A percentile compares a stretch with the other conserved stretches of the same genome.
These are phyloP conservation scores for Melipona bicolor DNA, from an alignment of 2,888 invertebrate species.

Conservation along the genomic window DNA sequence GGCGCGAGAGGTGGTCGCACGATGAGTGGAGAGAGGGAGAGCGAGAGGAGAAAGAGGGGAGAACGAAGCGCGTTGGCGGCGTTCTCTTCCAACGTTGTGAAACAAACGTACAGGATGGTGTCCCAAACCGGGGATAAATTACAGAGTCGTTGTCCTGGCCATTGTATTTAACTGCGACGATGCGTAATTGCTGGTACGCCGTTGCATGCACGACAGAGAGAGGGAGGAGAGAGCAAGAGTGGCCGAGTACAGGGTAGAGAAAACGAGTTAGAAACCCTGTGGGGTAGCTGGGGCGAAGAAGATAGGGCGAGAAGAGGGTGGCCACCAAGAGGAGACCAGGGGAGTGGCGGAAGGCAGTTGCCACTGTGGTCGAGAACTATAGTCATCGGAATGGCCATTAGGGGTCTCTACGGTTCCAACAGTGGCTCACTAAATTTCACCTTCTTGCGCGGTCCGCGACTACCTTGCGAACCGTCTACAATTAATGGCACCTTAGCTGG, in stretches of 20 bases:
- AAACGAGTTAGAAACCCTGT: slow-evolving; percentile 59
- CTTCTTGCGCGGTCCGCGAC: slow-evolving; percentile 75
- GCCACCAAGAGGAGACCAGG: neutral
- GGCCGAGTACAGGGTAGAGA: slow-evolving; percentile 54
- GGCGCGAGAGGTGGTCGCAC: neutral
- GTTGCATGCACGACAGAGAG: slow-evolving; percentile 59
- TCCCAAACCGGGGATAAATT: slow-evolving; percentile 79
- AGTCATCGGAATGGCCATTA: slow-evolving; percentile 82
- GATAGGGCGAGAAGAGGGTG: slow-evolving; percentile 39
- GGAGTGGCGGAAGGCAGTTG: slow-evolving; percentile 61
- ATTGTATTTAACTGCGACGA: slow-evolving; percentile 81
- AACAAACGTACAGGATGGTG: slow-evolving; percentile 65
- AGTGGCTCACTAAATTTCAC: slow-evolving; percentile 83
- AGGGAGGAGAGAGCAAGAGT: slow-evolving; percentile 26
- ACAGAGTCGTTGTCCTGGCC: slow-evolving; percentile 80
- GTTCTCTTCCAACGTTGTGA: slow-evolving; percentile 53
- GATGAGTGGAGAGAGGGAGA: neutral
- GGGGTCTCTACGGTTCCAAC: slow-evolving; percentile 79
- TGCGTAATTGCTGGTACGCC: slow-evolving; percentile 82
- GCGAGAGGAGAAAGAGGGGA: slow-evolving; percentile 15
- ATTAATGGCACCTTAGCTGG: slow-evolving; percentile 78
- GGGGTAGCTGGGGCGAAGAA: neutral
- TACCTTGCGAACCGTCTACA: slow-evolving; percentile 77
- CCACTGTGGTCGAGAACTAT: slow-evolving; percentile 77
- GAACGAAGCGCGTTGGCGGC: slow-evolving; percentile 29